Conservation (phyloP, 2,797 vertebrate genomes). For the Cyprinella venusta region DNA sequence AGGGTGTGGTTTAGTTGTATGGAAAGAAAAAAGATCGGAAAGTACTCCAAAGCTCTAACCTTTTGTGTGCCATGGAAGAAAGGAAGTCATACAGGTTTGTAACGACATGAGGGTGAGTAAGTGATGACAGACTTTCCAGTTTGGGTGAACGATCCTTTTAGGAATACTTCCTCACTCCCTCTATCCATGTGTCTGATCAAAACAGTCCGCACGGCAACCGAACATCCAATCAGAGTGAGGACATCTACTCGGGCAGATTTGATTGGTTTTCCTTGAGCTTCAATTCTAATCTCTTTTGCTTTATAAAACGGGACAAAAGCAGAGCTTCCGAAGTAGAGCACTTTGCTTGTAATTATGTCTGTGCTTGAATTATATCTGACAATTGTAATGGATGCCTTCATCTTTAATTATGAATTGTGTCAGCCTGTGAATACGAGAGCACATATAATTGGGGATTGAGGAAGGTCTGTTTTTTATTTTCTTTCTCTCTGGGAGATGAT, state of each 20-base stretch:
- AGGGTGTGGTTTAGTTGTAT: background rate
- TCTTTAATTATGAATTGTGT: conserved; percentile 81
- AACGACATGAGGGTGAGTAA: no score
- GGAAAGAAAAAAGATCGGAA: background rate
- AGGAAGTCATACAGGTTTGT: background rate
- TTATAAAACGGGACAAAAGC: conserved; percentile 66
- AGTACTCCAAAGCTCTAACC: background rate
- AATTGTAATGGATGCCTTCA: conserved; percentile 79
- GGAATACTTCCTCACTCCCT: background rate
- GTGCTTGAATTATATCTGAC: conserved; percentile 75
- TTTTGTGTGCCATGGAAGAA: background rate
- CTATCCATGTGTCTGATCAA: background rate
- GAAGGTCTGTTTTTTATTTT: conserved; percentile 62
- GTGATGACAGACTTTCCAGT: background rate
- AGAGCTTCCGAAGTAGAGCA: conserved; percentile 66
- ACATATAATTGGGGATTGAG: conserved; percentile 71
- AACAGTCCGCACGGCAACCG: conserved; percentile 31
- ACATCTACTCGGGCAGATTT: conserved; percentile 23
- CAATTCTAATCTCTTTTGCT: conserved; percentile 71
- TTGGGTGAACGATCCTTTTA: background rate
- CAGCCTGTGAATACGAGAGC: conserved; percentile 72
- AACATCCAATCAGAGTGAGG: conserved; percentile 38
- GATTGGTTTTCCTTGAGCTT: conserved; percentile 72
- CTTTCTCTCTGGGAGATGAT: conserved; percentile 45
- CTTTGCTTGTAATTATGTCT: conserved; percentile 73